Evolutionary conservation across 2,113 vertebrate genomes (phyloP).

Genomic region (Asarcornis scutulata): DNA sequence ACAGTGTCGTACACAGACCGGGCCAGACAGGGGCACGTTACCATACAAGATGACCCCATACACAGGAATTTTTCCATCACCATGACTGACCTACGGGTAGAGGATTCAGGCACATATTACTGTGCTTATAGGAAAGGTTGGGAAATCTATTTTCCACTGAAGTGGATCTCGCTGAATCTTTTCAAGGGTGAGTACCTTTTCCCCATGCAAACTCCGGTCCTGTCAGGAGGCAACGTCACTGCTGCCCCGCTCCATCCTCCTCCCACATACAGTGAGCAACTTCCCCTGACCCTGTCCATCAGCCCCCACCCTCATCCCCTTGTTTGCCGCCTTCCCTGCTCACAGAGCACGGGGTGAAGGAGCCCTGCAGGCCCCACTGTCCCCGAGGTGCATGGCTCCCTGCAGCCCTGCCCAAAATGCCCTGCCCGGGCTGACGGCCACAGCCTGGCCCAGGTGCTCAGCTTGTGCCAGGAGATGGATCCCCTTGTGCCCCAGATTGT

Average conservation of each 20-base stretch:
- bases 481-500: fast-evolving
- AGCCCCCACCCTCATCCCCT: neutral
- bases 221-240: neutral
- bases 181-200: constrained; percentile 64
- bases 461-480: fast-evolving
- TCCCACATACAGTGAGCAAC: neutral
- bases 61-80: neutral
- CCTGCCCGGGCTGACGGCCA: neutral
- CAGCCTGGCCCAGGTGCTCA: neutral
- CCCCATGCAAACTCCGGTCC: neutral
- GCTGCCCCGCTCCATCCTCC: fast-evolving
- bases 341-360: fast-evolving
- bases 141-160: no score
- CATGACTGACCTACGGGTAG: constrained; percentile 39
- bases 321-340: fast-evolving
- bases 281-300: neutral
- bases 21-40: fast-evolving
- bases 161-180: constrained; percentile 19
- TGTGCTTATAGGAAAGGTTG: no score
- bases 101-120: constrained; percentile 61
- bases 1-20: no score
- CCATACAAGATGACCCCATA: fast-evolving
- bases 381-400: neutral
- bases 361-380: neutral
- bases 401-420: neutral